Evolutionary conservation across 30 jellyfish, hydroid and myxozoan genomes (phyloP), one percentile per base, ranked within the genome.

Genomic region (Aurelia coerulea): DNA sequence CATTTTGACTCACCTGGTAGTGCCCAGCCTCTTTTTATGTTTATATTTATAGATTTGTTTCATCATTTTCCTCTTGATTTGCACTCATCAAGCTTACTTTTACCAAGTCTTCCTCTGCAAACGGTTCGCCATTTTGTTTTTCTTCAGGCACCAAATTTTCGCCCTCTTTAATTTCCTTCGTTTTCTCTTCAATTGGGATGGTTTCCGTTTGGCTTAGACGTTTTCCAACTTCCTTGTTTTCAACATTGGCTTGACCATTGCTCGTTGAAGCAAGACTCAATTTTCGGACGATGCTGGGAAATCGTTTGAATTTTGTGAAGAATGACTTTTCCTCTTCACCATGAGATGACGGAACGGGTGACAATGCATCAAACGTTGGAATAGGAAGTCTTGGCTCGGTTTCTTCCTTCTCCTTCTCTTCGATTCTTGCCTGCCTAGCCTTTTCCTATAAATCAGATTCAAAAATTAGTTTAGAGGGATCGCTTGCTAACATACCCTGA

Each of bases 381-480:
- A 49, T 73, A 53, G 39, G 32, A 15, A 80, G 42, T 33, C 42
- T 64, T 17, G 82, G 92, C 63, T 83, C 86, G 70, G 53, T 69
- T 41, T 70, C 74, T 56, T 83, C 37, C 52, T 65, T 80, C 46
- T 89, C 92, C 37, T 71, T 80, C 76, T 89, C 97, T 39, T 80
- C 90, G 31, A 80, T 58, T 54, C 97, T 72, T 34, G 97, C 97
- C 53, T 89, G 97, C 62, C 97, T 79, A 5, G 89, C 97, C 58
- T 89, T 79, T 69, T 89, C 97, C 97, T 89, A 76, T 16, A 59
- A 16, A 53, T 49, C 12, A 1, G 12, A 35, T 2, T 16, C 10
- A 11, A 74, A 11, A 34, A n/a, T 41, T 33, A 12, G 10, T 5
- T 41, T 6, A 0, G 6, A 0, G 51, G 6, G 51, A 39, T 39